These are phyloP conservation scores for Formica selysi DNA, from an alignment of 1,140 invertebrate species.

Conservation along the genomic window DNA sequence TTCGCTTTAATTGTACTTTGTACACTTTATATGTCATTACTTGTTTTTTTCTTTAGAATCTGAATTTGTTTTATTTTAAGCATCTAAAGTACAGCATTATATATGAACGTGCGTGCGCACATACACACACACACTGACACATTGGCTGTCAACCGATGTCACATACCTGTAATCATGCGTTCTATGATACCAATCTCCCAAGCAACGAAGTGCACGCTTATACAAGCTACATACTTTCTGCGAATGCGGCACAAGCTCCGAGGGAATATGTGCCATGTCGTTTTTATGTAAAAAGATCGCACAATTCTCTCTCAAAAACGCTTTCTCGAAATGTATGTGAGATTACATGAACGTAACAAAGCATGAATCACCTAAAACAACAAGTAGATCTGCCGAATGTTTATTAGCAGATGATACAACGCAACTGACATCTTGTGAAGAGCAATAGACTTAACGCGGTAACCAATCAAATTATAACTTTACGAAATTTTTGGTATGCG, in stretches of 20 bases:
- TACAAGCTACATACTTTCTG: slow-evolving; percentile 91
- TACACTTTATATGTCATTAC: background rate
- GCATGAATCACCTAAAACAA: too few relatives aligned
- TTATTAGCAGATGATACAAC: too few relatives aligned
- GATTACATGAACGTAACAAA: too few relatives aligned
- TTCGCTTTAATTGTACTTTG: background rate
- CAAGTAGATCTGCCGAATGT: too few relatives aligned
- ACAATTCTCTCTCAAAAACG: background rate
- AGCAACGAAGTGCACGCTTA: slow-evolving; percentile 88
- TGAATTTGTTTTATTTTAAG: slow-evolving; percentile 13
- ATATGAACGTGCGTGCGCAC: too few relatives aligned
- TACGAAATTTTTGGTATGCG: too few relatives aligned
- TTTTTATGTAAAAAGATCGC: background rate
- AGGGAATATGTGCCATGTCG: slow-evolving; percentile 80
- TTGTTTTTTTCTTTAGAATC: background rate
- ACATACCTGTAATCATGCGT: slow-evolving; percentile 85
- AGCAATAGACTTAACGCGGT: too few relatives aligned
- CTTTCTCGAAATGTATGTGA: too few relatives aligned
- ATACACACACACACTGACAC: too few relatives aligned
- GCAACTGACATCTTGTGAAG: too few relatives aligned
- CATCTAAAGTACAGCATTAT: too few relatives aligned
- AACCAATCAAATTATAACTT: too few relatives aligned
- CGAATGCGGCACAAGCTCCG: slow-evolving; percentile 87
- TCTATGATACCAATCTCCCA: slow-evolving; percentile 87
- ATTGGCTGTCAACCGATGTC: background rate